Percentiles rank a stretch among this genome's conserved stretches.
Conservation (phyloP, 2,797 vertebrate genomes). For the Glyptemys insculpta region DNA sequence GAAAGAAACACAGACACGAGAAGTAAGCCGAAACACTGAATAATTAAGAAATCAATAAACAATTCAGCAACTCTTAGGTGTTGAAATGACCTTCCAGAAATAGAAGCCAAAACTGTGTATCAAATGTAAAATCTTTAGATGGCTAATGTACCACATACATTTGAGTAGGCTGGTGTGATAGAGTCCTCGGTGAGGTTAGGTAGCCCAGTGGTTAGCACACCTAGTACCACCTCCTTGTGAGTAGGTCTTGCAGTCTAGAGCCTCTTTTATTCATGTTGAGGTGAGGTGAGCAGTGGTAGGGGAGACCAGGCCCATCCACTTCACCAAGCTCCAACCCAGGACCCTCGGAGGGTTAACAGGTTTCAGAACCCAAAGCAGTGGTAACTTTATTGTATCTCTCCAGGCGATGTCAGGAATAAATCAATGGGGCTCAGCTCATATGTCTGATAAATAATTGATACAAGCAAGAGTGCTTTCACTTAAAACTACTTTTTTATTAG, state of each 20-base stretch:
- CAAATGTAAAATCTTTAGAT: conserved; percentile 32
- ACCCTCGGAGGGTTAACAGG: background rate
- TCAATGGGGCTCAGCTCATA: background rate
- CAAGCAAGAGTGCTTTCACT: too few relatives aligned
- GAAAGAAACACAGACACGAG: conserved; percentile 18
- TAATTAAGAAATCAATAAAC: conserved; percentile 74
- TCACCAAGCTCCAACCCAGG: background rate
- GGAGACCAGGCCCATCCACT: background rate
- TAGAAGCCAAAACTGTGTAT: conserved; percentile 8
- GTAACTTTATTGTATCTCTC: background rate
- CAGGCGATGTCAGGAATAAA: background rate
- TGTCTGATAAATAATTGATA: background rate
- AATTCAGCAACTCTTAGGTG: conserved; percentile 52
- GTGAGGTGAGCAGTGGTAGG: background rate
- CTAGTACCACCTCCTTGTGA: background rate
- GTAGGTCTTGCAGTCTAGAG: background rate
- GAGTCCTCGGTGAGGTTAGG: background rate
- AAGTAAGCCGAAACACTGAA: conserved; percentile 31
- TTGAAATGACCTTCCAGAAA: conserved; percentile 59
- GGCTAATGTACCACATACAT: conserved; percentile 58
- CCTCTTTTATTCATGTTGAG: background rate
- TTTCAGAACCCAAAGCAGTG: background rate
- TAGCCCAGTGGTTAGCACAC: background rate
- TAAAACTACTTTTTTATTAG: too few relatives aligned
- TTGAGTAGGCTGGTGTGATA: conserved; percentile 6